Conservation (phyloP, 2,113 vertebrate species). For the Pelvicachromis taeniatus region DNA sequence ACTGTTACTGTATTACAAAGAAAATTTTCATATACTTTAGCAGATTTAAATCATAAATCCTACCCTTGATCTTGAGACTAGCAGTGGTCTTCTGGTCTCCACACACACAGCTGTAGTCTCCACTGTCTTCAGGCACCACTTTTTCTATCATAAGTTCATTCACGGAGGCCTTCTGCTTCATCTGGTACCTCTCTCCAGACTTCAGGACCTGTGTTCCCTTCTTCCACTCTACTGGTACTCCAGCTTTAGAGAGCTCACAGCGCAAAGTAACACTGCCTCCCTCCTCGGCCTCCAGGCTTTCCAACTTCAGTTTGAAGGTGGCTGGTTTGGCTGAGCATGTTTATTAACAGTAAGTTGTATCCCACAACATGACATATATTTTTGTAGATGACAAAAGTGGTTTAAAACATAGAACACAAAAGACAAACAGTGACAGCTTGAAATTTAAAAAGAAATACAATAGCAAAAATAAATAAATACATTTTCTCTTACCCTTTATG, state of each 20-base stretch:
- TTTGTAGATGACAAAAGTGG: neutral
- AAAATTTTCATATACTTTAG: neutral
- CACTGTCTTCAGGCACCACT: conserved; percentile 58
- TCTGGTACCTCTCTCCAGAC: conserved; percentile 72
- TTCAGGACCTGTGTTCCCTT: conserved; percentile 60
- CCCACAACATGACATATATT: neutral
- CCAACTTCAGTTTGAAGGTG: conserved; percentile 59
- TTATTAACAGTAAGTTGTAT: neutral
- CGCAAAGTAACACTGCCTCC: conserved; percentile 68
- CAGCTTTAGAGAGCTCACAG: conserved; percentile 79
- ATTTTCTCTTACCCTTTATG: conserved; percentile 70
- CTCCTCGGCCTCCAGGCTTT: conserved; percentile 71
- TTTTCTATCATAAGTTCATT: conserved; percentile 66
- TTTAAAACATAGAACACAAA: neutral
- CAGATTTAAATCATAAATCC: neutral
- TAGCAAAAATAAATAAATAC: neutral
- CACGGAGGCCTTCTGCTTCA: conserved; percentile 53
- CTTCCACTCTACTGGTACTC: conserved; percentile 77
- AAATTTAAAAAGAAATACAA: too few relatives aligned
- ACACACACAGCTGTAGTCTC: conserved; percentile 72
- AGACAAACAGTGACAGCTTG: neutral
- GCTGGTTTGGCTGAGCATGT: neutral
- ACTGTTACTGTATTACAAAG: neutral
- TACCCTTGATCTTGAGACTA: conserved; percentile 63
- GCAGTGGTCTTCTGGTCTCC: conserved; percentile 75